Conservation (phyloP, 2,797 vertebrate genomes). For the Oryzias sinensis region DNA sequence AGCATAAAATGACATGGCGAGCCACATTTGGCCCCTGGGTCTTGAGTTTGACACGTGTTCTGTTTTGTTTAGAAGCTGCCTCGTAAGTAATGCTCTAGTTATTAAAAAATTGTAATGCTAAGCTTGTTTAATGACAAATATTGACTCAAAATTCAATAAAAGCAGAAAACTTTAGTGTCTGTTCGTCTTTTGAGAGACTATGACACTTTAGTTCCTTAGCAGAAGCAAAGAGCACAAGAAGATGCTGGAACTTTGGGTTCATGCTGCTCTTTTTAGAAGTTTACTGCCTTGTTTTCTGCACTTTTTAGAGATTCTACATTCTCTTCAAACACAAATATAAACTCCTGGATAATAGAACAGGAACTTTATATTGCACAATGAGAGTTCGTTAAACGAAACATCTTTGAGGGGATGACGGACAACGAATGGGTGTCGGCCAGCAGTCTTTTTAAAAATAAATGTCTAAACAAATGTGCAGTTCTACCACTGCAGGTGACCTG, state of each 20-base stretch:
- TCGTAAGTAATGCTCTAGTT: neutral
- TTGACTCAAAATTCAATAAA: slow-evolving; percentile 8
- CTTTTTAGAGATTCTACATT: neutral
- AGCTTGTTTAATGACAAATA: slow-evolving; percentile 11
- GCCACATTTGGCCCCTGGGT: too few relatives aligned
- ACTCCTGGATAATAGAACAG: too few relatives aligned
- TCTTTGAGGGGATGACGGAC: too few relatives aligned
- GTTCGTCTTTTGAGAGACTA: slow-evolving; percentile 3
- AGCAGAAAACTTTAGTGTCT: slow-evolving; percentile 16
- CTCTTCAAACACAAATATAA: neutral
- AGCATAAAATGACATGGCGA: too few relatives aligned
- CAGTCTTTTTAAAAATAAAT: too few relatives aligned
- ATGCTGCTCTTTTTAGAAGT: neutral
- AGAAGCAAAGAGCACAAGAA: slow-evolving; percentile 19
- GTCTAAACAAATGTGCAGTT: too few relatives aligned
- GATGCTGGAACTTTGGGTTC: slow-evolving; percentile 8
- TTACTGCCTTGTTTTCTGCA: neutral
- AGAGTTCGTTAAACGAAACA: too few relatives aligned
- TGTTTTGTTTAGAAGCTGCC: neutral
- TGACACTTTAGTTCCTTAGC: slow-evolving; percentile 16
- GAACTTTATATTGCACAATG: too few relatives aligned
- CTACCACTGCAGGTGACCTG: too few relatives aligned
- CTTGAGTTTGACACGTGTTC: too few relatives aligned
- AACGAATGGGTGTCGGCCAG: too few relatives aligned
- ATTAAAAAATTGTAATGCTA: too few relatives aligned